These are phyloP conservation scores for Actinostola sp. DNA, from an alignment of 92 coral and sea anemone species.

Conservation along the genomic window DNA sequence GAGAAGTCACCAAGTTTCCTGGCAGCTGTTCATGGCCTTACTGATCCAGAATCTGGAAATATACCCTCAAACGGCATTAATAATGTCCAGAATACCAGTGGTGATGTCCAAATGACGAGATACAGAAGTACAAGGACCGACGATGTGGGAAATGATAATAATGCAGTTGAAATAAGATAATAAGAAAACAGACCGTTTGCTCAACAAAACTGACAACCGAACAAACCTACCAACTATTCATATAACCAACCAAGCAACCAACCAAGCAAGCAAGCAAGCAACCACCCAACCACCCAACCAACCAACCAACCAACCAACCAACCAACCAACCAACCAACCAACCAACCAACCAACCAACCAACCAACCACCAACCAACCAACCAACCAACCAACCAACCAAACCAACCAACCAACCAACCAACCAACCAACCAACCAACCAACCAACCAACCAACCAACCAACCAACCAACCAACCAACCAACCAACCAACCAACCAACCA, in stretches of 20 bases:
- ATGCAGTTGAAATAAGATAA: no score
- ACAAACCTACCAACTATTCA: background rate
- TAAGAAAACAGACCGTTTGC: background rate
- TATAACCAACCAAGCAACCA: background rate
- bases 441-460: background rate
- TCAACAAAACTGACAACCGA: background rate
- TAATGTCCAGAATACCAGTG: no score
- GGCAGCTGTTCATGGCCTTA: no score
- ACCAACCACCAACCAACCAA: background rate
- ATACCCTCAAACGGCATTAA: no score
- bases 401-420: no score
- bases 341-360: background rate
- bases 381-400: background rate
- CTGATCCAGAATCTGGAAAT: no score
- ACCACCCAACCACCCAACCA: background rate
- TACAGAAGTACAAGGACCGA: no score
- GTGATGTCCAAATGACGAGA: no score
- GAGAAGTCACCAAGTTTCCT: no score
- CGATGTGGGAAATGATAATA: no score
- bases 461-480: no score
- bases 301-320: background rate
- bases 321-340: background rate
- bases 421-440: background rate
- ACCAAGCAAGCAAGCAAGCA: conserved; percentile 1
- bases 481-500: background rate